A percentile compares a stretch with the other conserved stretches of the same genome.
Conservation (phyloP, 1,140 invertebrate genomes). For the Macrobrachium nipponense region DNA sequence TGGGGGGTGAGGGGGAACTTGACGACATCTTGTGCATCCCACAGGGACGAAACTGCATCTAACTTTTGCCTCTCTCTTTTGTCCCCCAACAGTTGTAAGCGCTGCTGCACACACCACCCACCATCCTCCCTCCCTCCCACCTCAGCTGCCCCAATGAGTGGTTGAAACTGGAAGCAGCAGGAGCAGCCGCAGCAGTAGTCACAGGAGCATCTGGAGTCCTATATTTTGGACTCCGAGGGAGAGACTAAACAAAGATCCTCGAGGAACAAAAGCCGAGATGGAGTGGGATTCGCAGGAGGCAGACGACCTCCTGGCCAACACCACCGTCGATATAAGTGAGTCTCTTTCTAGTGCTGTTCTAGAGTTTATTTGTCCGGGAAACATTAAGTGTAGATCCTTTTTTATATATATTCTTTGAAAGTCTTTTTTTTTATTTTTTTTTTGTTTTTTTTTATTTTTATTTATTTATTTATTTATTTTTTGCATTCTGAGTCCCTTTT, state of each 20-base stretch:
- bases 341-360: neutral
- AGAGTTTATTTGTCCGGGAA: too few relatives aligned
- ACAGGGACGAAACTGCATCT: neutral
- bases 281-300: conserved; percentile 22
- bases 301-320: conserved; percentile 26
- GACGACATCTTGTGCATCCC: neutral
- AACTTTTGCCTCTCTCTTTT: neutral
- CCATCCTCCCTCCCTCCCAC: neutral
- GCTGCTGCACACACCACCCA: neutral
- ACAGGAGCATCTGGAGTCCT: neutral
- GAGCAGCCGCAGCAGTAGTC: conserved; percentile 4
- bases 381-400: too few relatives aligned
- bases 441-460: too few relatives aligned
- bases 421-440: too few relatives aligned
- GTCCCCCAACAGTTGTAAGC: neutral
- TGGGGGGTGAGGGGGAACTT: neutral
- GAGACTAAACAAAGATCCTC: neutral
- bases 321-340: conserved; percentile 41
- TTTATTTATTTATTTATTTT: too few relatives aligned
- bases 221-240: neutral
- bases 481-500: too few relatives aligned
- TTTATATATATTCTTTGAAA: too few relatives aligned
- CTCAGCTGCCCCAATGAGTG: conserved; percentile 6
- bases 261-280: conserved; percentile 16
- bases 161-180: neutral